A percentile compares a stretch with the other conserved stretches of the same genome.
Conservation (phyloP, 37 sponge, comb jelly and placozoan species). For the Tethya wilhelma region DNA sequence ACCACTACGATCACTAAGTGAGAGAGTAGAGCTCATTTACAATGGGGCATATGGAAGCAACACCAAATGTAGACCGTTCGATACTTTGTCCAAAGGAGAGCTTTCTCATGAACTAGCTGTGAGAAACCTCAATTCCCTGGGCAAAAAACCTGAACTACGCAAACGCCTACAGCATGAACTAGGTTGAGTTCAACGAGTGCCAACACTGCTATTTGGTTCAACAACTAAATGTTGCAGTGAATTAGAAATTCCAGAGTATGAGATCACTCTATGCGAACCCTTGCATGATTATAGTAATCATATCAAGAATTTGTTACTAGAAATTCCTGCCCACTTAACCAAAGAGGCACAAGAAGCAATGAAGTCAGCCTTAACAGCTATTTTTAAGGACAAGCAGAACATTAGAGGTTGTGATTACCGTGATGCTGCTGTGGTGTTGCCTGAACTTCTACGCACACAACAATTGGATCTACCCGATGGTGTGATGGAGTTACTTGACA, state of each 20-base stretch:
- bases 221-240: not conserved
- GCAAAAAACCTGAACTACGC: not conserved
- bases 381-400: not conserved
- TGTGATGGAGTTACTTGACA: not conserved
- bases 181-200: not conserved
- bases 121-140: not conserved
- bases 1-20: not conserved
- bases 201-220: not conserved
- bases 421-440: not conserved
- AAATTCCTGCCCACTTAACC: not conserved
- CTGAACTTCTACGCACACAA: not conserved
- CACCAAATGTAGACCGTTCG: not conserved
- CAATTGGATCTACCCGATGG: not conserved
- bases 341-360: not conserved
- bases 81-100: not conserved
- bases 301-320: not conserved
- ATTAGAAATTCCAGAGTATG: not conserved
- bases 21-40: not conserved
- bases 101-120: not conserved
- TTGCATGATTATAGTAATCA: not conserved
- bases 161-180: not conserved
- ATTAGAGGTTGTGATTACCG: not conserved
- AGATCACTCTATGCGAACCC: not conserved
- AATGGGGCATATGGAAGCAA: not conserved
- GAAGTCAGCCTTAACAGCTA: not conserved